phyloP scores from a whole-genome alignment of 2,113 vertebrate genomes.

The Euleptes europaea region DNA sequence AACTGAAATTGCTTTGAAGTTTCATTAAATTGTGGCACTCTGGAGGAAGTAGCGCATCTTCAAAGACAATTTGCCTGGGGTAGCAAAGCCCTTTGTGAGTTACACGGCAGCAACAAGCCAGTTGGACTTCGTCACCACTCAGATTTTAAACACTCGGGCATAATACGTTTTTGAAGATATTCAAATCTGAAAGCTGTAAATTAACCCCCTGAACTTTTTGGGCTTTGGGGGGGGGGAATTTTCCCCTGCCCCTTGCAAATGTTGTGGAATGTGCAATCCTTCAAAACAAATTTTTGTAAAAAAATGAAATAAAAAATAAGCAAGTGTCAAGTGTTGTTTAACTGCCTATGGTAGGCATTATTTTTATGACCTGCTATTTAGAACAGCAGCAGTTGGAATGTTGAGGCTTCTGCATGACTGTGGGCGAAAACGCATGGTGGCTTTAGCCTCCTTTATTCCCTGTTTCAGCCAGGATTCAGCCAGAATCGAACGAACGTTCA shows the following conservation, averaged over 20 bases:
- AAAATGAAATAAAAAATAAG: not conserved
- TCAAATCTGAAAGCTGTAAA: conserved; percentile 12
- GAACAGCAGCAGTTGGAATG: not conserved
- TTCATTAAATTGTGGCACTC: not conserved
- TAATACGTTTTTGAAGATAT: conserved; percentile 1
- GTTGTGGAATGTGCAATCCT: not conserved
- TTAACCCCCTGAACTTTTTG: not conserved
- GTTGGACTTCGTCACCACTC: not conserved
- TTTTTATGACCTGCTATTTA: not conserved
- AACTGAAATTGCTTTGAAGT: conserved; percentile 16
- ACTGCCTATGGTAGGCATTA: not conserved
- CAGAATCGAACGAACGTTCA: too few relatives aligned
- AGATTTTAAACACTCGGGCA: conserved; percentile 2
- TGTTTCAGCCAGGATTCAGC: too few relatives aligned
- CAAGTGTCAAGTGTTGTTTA: not conserved
- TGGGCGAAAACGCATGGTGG: too few relatives aligned
- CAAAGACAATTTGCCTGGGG: not conserved
- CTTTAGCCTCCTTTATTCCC: too few relatives aligned
- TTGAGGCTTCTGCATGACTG: not conserved
- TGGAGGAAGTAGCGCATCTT: not conserved
- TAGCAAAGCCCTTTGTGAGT: not conserved
- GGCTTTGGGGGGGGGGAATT: not conserved
- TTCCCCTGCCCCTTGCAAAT: not conserved
- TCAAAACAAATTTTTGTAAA: not conserved
- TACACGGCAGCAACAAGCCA: conserved; percentile 7